Evolutionary conservation across 2,797 vertebrate genomes (phyloP), one percentile per base, ranked within the genome.

Genomic region (Oophaga sylvatica): DNA sequence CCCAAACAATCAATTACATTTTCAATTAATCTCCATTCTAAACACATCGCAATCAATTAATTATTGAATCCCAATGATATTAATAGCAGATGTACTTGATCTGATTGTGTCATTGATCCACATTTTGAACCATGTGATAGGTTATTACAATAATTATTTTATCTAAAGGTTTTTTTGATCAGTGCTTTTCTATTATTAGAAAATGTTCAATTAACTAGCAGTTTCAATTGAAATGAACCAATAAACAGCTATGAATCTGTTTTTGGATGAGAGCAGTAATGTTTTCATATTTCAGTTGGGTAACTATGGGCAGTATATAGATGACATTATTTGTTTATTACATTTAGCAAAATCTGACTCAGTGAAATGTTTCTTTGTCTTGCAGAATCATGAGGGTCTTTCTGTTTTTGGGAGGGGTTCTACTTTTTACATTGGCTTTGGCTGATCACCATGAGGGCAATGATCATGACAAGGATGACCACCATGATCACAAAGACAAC

Each of bases 331-430:
- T 68, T 7, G 0, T 67, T 63, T 8, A 2, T n/a, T 63, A n/a
- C 20, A 63, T 11, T 63, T 11, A 15, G 15, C 48, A 9, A 9
- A 53, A 9, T 53, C 48, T 53, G 8, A 11, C 48, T 53, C 48
- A 53, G 48, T 53, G n/a, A 19, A 73, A 45, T 9, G 65, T 41
- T 71, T 71, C 17, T 45, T 73, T 29, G 16, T 57, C 11, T 75
- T 80, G 26, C 16, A 86, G 48, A 70, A 93, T 86, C 90, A 94
- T 93, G 93, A 90, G 89, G 17, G 45, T 87, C 59, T 3, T 80
- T 7, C 5, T 91, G 31, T 88, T 73, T 77, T 88, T 90, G 4
- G 10, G 91, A 22, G 65, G 91, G 88, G 31, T 16, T 41, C 89
- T 90, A 19, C 76, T 95, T 90, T 91, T 91, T 81, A 67, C 19